Evolutionary conservation across 2,888 invertebrate genomes (phyloP), one percentile per base, ranked within the genome.

Genomic region (Exocentrus adspersus): DNA sequence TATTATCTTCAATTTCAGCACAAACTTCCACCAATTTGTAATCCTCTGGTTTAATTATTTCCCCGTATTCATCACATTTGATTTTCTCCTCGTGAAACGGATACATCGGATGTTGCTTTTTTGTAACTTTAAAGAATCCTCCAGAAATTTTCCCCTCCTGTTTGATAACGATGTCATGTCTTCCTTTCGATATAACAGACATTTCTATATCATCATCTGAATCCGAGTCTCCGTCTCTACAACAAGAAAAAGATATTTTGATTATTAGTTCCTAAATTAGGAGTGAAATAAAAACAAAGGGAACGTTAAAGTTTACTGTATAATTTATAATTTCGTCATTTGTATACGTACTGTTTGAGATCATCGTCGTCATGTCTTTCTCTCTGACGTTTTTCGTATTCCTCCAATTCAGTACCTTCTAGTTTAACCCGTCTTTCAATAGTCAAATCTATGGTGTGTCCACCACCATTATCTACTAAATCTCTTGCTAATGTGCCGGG

Each of bases 31-130:
- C 90, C 61, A 96, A 86, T 77, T 92, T 90, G 81, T 95, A 97
- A 77, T 97, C 96, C 83, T 97, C 97, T 0, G 94, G 89, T 84
- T 93, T 89, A 59, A 99, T 93, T 42, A 96, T 89, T 84, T 98
- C 98, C 0, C 99, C 98, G 79, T 98, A 99, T 80, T 98, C 98
- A 76, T 98, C 98, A 77, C 89, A 72, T 62, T 95, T 90, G 21
- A 96, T 87, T 79, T 95, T 91, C 65, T 97, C 97, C 80, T 98
- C 98, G 46, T 91, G 89, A 79, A 91, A 93, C 1, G 98, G 98
- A 84, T 94, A 99, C 94, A 98, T 98, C 0, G 97, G 97, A 82
- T 96, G 94, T 75, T 95, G 93, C 60, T 96, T 93, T 84, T 96
- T 94, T 58, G 90, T 92, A 1, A 90, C 92, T 80, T 95, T 95